These are phyloP conservation scores for Phaonia tiefii DNA, from an alignment of 2,888 invertebrate species.

Conservation along the genomic window DNA sequence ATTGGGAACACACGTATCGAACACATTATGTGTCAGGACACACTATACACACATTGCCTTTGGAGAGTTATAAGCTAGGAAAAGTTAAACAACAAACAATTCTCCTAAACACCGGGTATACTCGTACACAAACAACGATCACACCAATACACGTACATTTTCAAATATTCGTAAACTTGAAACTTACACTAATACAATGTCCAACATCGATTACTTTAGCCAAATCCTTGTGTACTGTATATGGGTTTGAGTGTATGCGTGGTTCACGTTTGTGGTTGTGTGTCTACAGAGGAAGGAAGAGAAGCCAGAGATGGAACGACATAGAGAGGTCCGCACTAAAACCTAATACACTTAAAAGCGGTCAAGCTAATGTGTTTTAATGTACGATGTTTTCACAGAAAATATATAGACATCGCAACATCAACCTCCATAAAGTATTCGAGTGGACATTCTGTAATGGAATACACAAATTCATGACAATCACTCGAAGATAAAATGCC, in stretches of 20 bases:
- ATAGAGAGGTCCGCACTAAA: neutral
- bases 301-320: conserved; percentile 10
- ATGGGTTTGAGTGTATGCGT: neutral
- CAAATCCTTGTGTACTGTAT: conserved; percentile 43
- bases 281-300: conserved; percentile 14
- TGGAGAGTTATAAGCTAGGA: neutral
- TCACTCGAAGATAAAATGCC: neutral
- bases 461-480: conserved; percentile 13
- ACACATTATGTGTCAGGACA: conserved; percentile 44
- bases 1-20: neutral
- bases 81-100: conserved; percentile 32
- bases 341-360: conserved; percentile 42
- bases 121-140: conserved; percentile 1
- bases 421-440: neutral
- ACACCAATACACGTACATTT: neutral
- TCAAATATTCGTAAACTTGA: neutral
- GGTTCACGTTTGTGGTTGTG: neutral
- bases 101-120: conserved; percentile 6
- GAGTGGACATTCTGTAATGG: neutral
- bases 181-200: neutral
- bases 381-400: conserved; percentile 49
- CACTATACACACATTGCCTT: conserved; percentile 28
- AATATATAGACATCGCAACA: conserved; percentile 11
- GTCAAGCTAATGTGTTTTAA: conserved; percentile 56
- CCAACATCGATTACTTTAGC: conserved; percentile 53